Percentiles rank a stretch among this genome's conserved stretches.
Conservation (phyloP, 2,888 invertebrate species). For the Microplitis deprimator region DNA sequence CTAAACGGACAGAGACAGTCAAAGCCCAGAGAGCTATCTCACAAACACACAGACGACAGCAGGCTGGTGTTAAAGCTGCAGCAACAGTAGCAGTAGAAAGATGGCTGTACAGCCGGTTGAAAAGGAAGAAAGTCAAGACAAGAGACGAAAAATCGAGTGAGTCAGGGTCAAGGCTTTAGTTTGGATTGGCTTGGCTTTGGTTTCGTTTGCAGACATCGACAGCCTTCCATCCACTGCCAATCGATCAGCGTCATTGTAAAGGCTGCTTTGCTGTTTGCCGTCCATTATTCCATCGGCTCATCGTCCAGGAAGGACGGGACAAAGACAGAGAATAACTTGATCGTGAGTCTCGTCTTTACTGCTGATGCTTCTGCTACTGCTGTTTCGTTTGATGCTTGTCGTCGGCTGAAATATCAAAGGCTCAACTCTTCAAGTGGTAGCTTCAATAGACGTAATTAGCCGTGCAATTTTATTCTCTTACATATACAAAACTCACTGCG, state of each 20-base stretch:
- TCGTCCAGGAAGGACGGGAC: constrained; percentile 24
- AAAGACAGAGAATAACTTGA: constrained; percentile 37
- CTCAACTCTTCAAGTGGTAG: constrained; percentile 45
- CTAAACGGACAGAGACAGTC: constrained; percentile 55
- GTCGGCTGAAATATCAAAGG: constrained; percentile 46
- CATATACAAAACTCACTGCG: not conserved
- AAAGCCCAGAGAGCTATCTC: not conserved
- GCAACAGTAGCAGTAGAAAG: constrained; percentile 4
- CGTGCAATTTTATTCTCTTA: constrained; percentile 39
- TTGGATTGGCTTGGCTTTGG: constrained; percentile 58
- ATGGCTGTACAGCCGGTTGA: not conserved
- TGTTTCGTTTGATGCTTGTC: constrained; percentile 34
- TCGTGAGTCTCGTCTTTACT: constrained; percentile 30
- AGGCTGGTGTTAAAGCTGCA: constrained; percentile 26
- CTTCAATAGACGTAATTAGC: constrained; percentile 62
- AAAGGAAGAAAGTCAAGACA: constrained; percentile 26
- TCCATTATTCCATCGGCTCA: constrained; percentile 15
- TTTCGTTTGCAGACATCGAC: constrained; percentile 50
- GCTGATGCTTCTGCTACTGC: constrained; percentile 14
- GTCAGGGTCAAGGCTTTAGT: not conserved
- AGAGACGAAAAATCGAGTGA: not conserved
- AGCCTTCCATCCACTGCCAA: constrained; percentile 59
- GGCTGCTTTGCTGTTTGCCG: constrained; percentile 30
- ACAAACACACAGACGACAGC: constrained; percentile 51
- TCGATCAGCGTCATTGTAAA: constrained; percentile 63